phyloP scores from a whole-genome alignment of 2,888 invertebrate species.

The Clunio marinus region DNA sequence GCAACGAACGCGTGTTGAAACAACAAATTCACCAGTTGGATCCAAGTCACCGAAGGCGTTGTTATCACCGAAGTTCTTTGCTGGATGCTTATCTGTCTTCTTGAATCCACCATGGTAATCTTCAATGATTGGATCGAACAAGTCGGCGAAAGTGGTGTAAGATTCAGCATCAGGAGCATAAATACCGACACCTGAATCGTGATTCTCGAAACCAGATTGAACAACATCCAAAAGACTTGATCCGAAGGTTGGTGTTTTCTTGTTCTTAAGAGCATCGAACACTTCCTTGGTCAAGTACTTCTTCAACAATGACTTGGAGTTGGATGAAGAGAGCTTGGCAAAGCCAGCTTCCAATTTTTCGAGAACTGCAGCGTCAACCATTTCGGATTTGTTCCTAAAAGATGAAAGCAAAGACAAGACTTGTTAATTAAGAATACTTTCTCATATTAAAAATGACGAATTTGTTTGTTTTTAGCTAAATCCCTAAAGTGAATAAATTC shows the following conservation, averaged over 20 bases:
- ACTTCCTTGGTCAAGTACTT: conserved; percentile 89
- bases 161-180: conserved; percentile 97
- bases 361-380: conserved; percentile 88
- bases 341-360: conserved; percentile 89
- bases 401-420: conserved; percentile 41
- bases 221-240: conserved; percentile 62
- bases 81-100: conserved; percentile 89
- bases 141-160: conserved; percentile 84
- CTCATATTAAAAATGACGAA: background rate
- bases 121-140: conserved; percentile 97
- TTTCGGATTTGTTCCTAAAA: conserved; percentile 65
- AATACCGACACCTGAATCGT: conserved; percentile 94
- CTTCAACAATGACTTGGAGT: conserved; percentile 95
- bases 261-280: conserved; percentile 86
- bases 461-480: no score
- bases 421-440: background rate
- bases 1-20: conserved; percentile 94
- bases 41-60: conserved; percentile 86
- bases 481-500: no score
- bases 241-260: conserved; percentile 84
- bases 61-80: conserved; percentile 91
- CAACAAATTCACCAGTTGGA: conserved; percentile 83
- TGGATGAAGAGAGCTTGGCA: conserved; percentile 79
- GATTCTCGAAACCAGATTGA: conserved; percentile 79
- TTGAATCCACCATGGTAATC: conserved; percentile 96